Evolutionary conservation across 2,113 vertebrate species (phyloP), one percentile per base, ranked within the genome.

Genomic region (Catharus fuscescens): DNA sequence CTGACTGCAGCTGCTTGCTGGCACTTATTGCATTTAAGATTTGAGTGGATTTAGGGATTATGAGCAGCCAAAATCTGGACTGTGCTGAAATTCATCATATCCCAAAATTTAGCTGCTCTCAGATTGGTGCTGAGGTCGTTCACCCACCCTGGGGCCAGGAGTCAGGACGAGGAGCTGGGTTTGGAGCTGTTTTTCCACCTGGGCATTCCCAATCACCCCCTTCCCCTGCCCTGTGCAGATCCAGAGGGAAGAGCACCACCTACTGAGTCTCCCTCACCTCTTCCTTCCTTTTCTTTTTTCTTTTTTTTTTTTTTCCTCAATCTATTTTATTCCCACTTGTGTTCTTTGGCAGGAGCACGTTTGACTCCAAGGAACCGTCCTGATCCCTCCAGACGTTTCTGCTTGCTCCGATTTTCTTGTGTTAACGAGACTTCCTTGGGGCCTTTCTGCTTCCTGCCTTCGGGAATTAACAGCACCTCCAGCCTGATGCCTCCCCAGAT

Each of bases 201-300:
- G 54, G 54, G 6, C 32, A 62, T 86, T 50, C 54, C 29, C 19
- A 86, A 0, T 12, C 71, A 13, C 59, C 82, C 82, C 71, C 44
- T 90, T 62, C 21, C 59, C 54, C 21, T 12, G 14, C 38, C 47
- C 34, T 60, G 72, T 36, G 61, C 0, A 0, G 52, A 96, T 94
- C 74, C 92, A 92, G 91, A 95, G 88, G 83, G 94, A 95, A 96
- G 92, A 95, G 93, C 90, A 94, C 95, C 94, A 93, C 92, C 94
- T 96, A 92, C 95, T 91, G 92, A 95, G 90, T 80, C 56, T 94
- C 60, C 42, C 24, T 86, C 85, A 91, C 26, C 28, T 64, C 31
- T 90, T 92, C 69, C 32, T 73, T 57, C 3, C 8, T 6, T 14
- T 0, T 4, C 8, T 8, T 10, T 31, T 10, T 18, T 12, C 11